Conservation (phyloP, 2,888 invertebrate genomes). For the Pyrocoelia pectoralis region DNA sequence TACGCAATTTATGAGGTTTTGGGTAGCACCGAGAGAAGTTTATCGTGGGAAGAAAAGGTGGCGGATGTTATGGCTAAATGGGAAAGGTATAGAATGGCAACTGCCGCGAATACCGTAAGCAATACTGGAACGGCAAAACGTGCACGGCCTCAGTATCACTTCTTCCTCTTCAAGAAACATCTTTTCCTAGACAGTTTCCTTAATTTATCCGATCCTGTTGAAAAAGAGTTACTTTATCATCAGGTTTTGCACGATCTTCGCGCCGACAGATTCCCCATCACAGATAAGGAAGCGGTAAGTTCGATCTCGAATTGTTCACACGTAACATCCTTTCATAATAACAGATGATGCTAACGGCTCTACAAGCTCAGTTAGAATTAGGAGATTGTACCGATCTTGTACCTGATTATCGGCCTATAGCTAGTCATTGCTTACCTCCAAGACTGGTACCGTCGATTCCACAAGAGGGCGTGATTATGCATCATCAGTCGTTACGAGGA, state of each 20-base stretch:
- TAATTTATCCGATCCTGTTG: slow-evolving; percentile 84
- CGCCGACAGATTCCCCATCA: slow-evolving; percentile 90
- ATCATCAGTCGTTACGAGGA: slow-evolving; percentile 89
- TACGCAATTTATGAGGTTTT: slow-evolving; percentile 94
- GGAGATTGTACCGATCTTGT: slow-evolving; percentile 80
- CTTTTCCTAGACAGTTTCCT: slow-evolving; percentile 82
- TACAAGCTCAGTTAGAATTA: slow-evolving; percentile 91
- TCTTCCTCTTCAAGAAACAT: slow-evolving; percentile 83
- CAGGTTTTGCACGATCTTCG: slow-evolving; percentile 91
- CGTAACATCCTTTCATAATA: slow-evolving; percentile 37
- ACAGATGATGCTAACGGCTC: slow-evolving; percentile 91
- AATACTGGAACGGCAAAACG: slow-evolving; percentile 54
- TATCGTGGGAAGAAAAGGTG: slow-evolving; percentile 86
- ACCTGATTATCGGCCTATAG: slow-evolving; percentile 71
- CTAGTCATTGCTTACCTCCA: slow-evolving; percentile 83
- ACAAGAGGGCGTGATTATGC: slow-evolving; percentile 85
- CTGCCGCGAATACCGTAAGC: slow-evolving; percentile 62
- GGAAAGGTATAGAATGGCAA: slow-evolving; percentile 85
- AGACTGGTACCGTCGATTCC: slow-evolving; percentile 81
- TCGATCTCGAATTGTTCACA: neutral
- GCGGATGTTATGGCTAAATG: slow-evolving; percentile 95
- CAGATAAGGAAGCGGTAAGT: slow-evolving; percentile 93
- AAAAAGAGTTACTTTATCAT: slow-evolving; percentile 93
- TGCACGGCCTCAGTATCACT: slow-evolving; percentile 66
- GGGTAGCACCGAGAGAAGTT: slow-evolving; percentile 84